Percentiles rank a stretch among this genome's conserved stretches.
Conservation (phyloP, 2,113 vertebrate genomes). For the Anguilla japonica region DNA sequence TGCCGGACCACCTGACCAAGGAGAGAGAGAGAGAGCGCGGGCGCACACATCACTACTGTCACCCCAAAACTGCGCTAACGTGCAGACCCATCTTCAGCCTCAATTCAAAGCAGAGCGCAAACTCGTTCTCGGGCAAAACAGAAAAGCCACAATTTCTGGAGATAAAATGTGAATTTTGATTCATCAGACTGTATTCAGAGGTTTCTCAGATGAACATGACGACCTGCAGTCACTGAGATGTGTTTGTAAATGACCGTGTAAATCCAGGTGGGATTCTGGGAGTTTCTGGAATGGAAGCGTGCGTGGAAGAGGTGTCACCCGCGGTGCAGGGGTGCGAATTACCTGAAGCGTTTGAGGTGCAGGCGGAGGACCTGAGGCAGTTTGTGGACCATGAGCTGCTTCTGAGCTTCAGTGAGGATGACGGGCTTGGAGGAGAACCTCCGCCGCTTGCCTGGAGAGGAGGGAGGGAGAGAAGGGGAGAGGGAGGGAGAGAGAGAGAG, state of each 20-base stretch:
- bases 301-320: background rate
- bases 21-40: constrained; percentile 6
- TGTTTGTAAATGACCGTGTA: no score
- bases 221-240: no score
- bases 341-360: constrained; percentile 99
- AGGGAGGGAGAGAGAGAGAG: background rate
- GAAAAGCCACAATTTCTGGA: no score
- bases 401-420: constrained; percentile 93
- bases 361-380: constrained; percentile 99
- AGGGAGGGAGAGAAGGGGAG: constrained; percentile 19
- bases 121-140: no score
- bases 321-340: constrained; percentile 35
- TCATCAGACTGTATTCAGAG: no score
- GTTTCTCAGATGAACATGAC: no score
- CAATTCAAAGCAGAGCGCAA: no score
- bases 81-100: no score
- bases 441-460: constrained; percentile 80
- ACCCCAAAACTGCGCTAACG: no score
- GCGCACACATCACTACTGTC: background rate
- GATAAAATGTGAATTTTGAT: no score
- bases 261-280: no score
- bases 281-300: background rate
- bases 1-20: constrained; percentile 90
- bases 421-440: constrained; percentile 94
- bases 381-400: constrained; percentile 98